phyloP scores from a whole-genome alignment of 35 echinoderm and acorn worm genomes.

The Acanthaster planci region DNA sequence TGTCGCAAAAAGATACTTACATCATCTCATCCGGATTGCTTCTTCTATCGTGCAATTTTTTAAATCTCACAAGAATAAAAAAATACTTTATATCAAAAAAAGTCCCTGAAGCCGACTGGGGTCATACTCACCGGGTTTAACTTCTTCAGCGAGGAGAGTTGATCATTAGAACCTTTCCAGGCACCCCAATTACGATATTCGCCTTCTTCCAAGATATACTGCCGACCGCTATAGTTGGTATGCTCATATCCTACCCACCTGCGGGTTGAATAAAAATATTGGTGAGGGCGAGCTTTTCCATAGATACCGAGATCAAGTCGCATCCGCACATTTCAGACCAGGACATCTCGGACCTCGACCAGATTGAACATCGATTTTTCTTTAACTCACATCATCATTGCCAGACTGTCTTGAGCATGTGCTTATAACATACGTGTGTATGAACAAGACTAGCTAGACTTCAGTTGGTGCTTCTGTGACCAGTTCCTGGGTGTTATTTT shows the following conservation, averaged over 20 bases:
- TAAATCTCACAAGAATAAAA: too few species aligned
- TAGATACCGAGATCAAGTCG: not conserved
- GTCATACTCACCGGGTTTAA: slow-evolving; percentile 25
- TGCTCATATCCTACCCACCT: slow-evolving; percentile 43
- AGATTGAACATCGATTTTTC: not conserved
- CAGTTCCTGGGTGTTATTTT: too few species aligned
- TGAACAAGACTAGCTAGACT: too few species aligned
- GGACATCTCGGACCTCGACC: not conserved
- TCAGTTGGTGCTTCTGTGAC: too few species aligned
- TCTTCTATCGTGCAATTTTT: too few species aligned
- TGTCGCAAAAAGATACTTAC: too few species aligned
- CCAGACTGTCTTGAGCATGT: too few species aligned
- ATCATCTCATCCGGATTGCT: too few species aligned
- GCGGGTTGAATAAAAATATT: not conserved
- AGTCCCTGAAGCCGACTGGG: too few species aligned
- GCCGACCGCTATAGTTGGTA: not conserved
- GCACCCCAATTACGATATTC: not conserved
- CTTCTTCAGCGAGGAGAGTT: slow-evolving; percentile 31
- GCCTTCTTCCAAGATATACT: slow-evolving; percentile 47
- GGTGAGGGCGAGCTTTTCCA: not conserved
- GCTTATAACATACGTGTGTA: too few species aligned
- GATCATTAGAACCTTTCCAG: slow-evolving; percentile 28
- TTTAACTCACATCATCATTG: not conserved
- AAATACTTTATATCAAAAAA: too few species aligned
- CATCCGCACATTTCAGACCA: not conserved